These are phyloP conservation scores for Enhydra lutris DNA, from an alignment of 2,113 vertebrate species.

Conservation along the genomic window DNA sequence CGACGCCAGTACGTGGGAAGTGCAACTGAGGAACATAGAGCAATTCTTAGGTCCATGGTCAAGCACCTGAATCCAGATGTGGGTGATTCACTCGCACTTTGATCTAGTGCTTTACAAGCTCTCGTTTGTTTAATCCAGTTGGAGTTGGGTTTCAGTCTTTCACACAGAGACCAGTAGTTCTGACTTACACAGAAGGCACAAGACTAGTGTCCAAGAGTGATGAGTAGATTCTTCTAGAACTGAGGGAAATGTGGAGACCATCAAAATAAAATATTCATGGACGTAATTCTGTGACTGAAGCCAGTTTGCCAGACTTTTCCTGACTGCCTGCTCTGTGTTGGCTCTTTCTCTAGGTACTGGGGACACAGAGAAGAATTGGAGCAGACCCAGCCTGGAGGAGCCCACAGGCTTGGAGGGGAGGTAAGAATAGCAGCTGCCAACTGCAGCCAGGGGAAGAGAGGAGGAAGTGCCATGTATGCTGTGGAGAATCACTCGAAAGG, in stretches of 20 bases:
- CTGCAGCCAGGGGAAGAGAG: not conserved
- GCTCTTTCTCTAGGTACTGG: not conserved
- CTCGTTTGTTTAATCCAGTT: not conserved
- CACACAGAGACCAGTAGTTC: not conserved
- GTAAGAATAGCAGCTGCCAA: not conserved
- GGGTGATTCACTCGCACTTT: not conserved
- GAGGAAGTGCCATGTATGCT: not conserved
- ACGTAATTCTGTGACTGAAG: not conserved
- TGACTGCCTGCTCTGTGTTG: not conserved
- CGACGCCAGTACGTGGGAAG: not conserved
- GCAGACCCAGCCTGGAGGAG: rapidly evolving
- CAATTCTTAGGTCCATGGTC: not conserved
- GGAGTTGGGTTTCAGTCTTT: not conserved
- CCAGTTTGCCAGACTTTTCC: not conserved
- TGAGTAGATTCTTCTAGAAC: not conserved
- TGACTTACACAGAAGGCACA: not conserved
- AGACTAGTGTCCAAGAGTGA: not conserved
- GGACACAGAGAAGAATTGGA: not conserved
- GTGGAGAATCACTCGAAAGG: not conserved
- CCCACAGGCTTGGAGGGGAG: not conserved
- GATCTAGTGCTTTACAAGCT: not conserved
- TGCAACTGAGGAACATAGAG: not conserved
- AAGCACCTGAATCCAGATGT: not conserved
- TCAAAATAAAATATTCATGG: not conserved
- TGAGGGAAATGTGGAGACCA: not conserved